These are phyloP conservation scores for Phaetusa simplex DNA, from an alignment of 2,113 vertebrate species.

Conservation along the genomic window DNA sequence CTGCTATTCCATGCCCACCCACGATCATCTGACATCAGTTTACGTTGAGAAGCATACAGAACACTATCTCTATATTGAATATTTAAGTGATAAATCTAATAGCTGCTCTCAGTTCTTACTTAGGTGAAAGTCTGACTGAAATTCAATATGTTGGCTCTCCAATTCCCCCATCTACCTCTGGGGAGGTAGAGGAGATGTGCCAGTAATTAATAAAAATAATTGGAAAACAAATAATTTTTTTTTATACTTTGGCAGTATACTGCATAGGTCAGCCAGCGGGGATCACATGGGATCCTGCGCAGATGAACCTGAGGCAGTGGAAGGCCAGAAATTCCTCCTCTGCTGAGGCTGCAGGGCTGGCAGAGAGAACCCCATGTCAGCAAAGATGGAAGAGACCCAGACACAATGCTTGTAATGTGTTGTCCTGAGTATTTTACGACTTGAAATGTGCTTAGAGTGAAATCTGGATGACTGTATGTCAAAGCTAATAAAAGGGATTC, in stretches of 20 bases:
- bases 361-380: background rate
- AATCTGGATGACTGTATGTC: conserved; percentile 23
- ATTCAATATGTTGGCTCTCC: background rate
- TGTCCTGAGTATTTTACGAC: background rate
- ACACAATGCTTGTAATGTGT: background rate
- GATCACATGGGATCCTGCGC: background rate
- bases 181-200: background rate
- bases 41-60: background rate
- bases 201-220: conserved; percentile 20
- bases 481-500: conserved; percentile 28
- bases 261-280: background rate
- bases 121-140: background rate
- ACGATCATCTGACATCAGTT: background rate
- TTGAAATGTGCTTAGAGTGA: background rate
- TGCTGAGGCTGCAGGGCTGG: background rate
- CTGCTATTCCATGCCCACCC: background rate
- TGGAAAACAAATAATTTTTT: background rate
- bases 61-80: background rate
- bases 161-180: background rate
- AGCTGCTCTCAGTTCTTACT: background rate
- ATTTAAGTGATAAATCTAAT: background rate
- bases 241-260: background rate
- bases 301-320: background rate
- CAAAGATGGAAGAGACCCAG: background rate
- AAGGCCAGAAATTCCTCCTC: background rate